Evolutionary conservation across 2,113 vertebrate genomes (phyloP).

Genomic region (Indicator maculatus): DNA sequence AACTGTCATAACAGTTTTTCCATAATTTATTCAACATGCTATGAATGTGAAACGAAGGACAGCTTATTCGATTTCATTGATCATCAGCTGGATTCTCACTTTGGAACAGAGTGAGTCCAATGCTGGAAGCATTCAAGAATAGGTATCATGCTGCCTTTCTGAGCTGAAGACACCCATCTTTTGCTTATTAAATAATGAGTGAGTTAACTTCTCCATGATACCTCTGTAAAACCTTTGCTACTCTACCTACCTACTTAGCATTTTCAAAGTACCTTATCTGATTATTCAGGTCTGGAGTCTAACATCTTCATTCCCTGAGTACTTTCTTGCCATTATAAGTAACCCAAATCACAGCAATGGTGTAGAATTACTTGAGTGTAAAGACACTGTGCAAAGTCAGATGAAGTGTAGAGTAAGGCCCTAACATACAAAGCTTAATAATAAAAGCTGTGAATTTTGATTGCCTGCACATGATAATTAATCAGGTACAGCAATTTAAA

Average conservation of each 20-base stretch:
- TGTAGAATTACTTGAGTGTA: background rate
- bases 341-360: background rate
- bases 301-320: background rate
- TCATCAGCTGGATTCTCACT: background rate
- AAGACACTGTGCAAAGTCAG: background rate
- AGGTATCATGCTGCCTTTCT: accelerated
- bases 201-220: background rate
- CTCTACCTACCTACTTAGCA: background rate
- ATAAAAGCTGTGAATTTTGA: background rate
- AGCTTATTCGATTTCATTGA: background rate
- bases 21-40: background rate
- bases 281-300: background rate
- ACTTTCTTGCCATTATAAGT: background rate
- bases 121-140: background rate
- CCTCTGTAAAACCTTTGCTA: background rate
- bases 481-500: slow-evolving; percentile 12
- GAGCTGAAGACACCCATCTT: background rate
- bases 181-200: background rate
- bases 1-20: background rate
- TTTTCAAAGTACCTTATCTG: background rate
- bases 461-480: background rate
- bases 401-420: background rate
- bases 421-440: background rate
- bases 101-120: background rate
- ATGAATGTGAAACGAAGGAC: background rate